A percentile compares a stretch with the other conserved stretches of the same genome.
These are phyloP conservation scores for Channallabes apus DNA, from an alignment of 2,797 vertebrate genomes.

Conservation along the genomic window DNA sequence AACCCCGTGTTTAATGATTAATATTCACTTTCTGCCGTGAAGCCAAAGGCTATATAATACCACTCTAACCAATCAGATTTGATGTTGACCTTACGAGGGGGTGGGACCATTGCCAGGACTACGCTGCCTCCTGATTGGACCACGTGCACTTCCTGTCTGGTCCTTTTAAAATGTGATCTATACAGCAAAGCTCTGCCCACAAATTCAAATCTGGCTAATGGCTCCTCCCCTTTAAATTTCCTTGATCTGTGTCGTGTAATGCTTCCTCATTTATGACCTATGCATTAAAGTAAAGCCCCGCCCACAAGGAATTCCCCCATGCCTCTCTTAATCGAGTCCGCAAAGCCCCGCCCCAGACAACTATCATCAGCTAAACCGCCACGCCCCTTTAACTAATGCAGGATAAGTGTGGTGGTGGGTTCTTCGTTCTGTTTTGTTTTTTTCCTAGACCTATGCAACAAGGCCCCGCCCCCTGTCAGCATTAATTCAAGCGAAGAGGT, in stretches of 20 bases:
- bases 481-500: not conserved
- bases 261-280: constrained; percentile 36
- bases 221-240: not conserved
- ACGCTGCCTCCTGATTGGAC: not conserved
- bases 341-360: constrained; percentile 11
- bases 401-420: too few relatives aligned
- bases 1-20: not conserved
- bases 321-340: not conserved
- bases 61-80: not conserved
- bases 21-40: not conserved
- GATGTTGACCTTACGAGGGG: not conserved
- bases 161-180: too few relatives aligned
- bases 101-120: not conserved
- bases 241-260: not conserved
- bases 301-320: not conserved
- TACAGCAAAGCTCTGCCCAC: not conserved
- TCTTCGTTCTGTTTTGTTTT: too few relatives aligned
- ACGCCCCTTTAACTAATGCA: not conserved
- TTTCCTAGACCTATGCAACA: constrained; percentile 6
- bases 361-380: not conserved
- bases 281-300: constrained; percentile 39
- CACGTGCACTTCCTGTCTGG: not conserved
- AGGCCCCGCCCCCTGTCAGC: not conserved
- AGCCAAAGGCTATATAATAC: not conserved
- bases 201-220: not conserved